Evolutionary conservation across 2,113 vertebrate species (phyloP).

Genomic region (Heloderma charlesbogerti): DNA sequence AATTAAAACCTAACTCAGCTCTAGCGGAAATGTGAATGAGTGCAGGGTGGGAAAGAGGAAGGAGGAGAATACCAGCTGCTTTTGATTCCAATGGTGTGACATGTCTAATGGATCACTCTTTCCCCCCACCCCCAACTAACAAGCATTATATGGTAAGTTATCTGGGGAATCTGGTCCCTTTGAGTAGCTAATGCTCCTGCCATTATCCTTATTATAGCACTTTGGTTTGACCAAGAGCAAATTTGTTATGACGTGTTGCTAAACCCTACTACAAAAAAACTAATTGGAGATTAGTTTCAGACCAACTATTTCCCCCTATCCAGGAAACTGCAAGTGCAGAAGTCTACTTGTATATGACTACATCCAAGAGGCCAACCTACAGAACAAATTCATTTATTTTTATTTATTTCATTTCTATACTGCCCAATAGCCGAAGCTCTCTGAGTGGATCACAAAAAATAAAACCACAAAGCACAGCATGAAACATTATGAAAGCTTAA

Average conservation of each 20-base stretch:
- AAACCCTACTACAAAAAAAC: neutral
- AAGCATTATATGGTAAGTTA: neutral
- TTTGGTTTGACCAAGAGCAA: neutral
- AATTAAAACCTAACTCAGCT: neutral
- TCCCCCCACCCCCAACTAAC: neutral
- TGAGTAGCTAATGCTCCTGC: neutral
- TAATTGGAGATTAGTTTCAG: neutral
- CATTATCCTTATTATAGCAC: accelerated
- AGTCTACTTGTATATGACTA: no score
- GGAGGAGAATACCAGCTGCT: neutral
- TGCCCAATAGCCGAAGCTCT: no score
- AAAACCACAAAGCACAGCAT: no score
- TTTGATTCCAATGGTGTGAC: neutral
- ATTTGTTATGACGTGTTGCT: neutral
- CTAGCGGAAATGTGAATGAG: neutral
- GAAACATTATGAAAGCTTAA: no score
- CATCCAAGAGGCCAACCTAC: no score
- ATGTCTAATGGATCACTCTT: neutral
- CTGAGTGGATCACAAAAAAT: no score
- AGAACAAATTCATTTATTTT: no score
- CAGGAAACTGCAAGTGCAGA: no score
- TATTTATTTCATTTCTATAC: no score
- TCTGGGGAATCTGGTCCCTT: neutral
- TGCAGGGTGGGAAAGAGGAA: neutral
- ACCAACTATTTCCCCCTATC: neutral